Base-by-base conservation (phyloP, 2,888 invertebrate species). In the Sympetrum striolatum region DNA sequence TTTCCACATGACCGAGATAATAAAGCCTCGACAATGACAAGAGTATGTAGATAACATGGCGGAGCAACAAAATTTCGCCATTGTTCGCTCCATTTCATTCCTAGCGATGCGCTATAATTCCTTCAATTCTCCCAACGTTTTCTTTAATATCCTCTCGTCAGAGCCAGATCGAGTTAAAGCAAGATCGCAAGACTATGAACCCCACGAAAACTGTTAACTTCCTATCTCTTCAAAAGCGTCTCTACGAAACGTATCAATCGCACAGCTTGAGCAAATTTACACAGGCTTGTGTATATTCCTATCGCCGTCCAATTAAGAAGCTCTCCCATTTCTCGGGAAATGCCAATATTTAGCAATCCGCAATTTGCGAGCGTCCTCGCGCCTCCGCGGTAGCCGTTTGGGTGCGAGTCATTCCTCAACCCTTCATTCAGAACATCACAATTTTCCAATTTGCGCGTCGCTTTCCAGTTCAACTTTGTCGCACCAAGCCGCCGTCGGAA, bases 361-460 rank as follows among this genome's bases (percentile, higher is more conserved):
- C 82, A 15, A 82, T 82, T 58, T 48, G 10, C 31, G 22, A 14
- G 6, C 82, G 58, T 31, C 14, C 35, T 53, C 82, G 44, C 31
- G 44, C 48, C 25, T 53, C 82, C 82, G 82, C 82, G 81, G 53
- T 53, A 5, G 53, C 44, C 53, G 48, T 81, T 48, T 81, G 81
- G n/a, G 58, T 80, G 44, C n/a, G 22, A 39, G 14, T 14, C 6
- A 12, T 39, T 60, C 15, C 82, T 18, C 82, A 31, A 37, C 39
- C 80, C n/a, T 22, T n/a, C 39, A 35, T 35, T 22, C 80, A 35
- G 86, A 37, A n/a, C 86, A 60, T 86, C 82, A 82, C 86, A 86
- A 86, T 86, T 60, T 86, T 86, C 86, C 86, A 86, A 86, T 86
- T 86, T 31, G 86, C 86, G 86, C 86, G 31, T n/a, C 86, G 86